phyloP scores from a whole-genome alignment of 2,797 vertebrate genomes.

The Acrossocheilus wenchowensis region DNA sequence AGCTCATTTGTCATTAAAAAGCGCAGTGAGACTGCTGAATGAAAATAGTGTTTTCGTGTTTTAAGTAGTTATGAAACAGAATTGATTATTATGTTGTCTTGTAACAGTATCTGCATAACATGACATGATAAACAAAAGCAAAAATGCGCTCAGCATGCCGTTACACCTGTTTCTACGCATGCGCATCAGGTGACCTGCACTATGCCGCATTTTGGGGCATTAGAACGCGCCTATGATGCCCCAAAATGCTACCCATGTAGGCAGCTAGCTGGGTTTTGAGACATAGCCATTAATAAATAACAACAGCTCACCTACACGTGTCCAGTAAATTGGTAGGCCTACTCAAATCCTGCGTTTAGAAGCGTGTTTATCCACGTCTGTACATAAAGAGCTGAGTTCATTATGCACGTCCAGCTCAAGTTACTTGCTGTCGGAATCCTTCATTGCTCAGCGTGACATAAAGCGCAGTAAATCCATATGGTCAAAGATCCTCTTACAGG shows the following conservation, averaged over 20 bases:
- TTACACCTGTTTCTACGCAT: conserved; percentile 57
- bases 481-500: conserved; percentile 15
- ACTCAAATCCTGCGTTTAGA: conserved; percentile 9
- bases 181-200: conserved; percentile 38
- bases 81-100: background rate
- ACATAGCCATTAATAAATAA: background rate
- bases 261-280: background rate
- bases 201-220: conserved; percentile 56
- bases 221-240: conserved; percentile 29
- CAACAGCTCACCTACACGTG: conserved; percentile 21
- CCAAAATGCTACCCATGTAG: background rate
- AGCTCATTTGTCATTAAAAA: conserved; percentile 19
- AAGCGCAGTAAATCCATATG: conserved; percentile 30
- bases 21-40: conserved; percentile 2
- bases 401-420: conserved; percentile 30
- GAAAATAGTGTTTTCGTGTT: background rate
- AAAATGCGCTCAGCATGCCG: conserved; percentile 22
- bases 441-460: conserved; percentile 17
- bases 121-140: conserved; percentile 42
- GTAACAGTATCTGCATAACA: background rate
- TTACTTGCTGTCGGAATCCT: conserved; percentile 29
- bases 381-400: conserved; percentile 11
- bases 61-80: background rate
- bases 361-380: background rate
- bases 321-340: background rate